These are phyloP conservation scores for Ceramica pisi DNA, from an alignment of 2,888 invertebrate species.

Conservation along the genomic window DNA sequence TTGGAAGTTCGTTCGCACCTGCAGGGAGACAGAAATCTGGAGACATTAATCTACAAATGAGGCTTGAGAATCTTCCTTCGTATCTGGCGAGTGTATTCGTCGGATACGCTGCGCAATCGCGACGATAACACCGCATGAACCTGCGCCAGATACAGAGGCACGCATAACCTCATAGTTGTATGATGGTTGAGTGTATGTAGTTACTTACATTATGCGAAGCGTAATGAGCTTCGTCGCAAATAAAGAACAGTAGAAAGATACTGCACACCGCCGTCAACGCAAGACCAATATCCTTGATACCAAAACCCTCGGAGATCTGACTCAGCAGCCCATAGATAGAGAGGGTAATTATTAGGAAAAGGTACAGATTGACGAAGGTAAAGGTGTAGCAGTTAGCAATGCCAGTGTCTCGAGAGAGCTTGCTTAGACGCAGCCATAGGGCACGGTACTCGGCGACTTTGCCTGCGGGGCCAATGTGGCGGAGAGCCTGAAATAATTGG, in stretches of 20 bases:
- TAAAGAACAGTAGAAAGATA: constrained; percentile 92
- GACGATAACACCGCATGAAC: not conserved
- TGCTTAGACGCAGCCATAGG: constrained; percentile 93
- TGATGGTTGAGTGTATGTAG: not conserved
- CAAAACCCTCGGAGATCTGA: constrained; percentile 93
- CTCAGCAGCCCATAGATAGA: constrained; percentile 94
- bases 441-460: constrained; percentile 93
- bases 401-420: constrained; percentile 92
- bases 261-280: constrained; percentile 93
- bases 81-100: not conserved
- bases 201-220: constrained; percentile 92
- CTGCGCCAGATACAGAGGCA: not conserved
- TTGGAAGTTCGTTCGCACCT: constrained; percentile 93
- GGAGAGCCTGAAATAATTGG: constrained; percentile 88
- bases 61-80: not conserved
- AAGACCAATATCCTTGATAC: constrained; percentile 93
- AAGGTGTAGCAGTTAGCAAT: constrained; percentile 93
- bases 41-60: not conserved
- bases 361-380: constrained; percentile 92
- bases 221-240: constrained; percentile 94
- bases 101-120: no score
- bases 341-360: constrained; percentile 94
- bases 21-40: not conserved
- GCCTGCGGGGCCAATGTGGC: constrained; percentile 92
- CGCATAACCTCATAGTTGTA: not conserved